A percentile compares a stretch with the other conserved stretches of the same genome.
These are phyloP conservation scores for Sarcophilus harrisii DNA, from an alignment of 2,797 vertebrate species.

Conservation along the genomic window DNA sequence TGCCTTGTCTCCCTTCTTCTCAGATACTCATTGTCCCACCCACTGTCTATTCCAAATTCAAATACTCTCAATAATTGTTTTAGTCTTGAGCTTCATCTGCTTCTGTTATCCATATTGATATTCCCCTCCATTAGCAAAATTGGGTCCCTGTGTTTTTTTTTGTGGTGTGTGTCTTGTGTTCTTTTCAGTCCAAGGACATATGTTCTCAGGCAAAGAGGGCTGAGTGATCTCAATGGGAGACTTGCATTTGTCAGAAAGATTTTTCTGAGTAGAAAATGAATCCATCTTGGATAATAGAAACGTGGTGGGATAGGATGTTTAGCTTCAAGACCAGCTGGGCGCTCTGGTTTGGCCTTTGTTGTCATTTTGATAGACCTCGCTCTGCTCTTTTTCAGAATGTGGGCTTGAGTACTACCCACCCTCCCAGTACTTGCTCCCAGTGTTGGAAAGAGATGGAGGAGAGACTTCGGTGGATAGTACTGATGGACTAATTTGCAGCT, in stretches of 20 bases:
- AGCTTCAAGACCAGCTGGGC: neutral
- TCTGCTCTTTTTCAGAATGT: constrained; percentile 86
- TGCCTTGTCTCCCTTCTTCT: neutral
- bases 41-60: neutral
- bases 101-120: neutral
- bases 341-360: neutral
- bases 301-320: neutral
- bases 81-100: neutral
- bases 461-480: constrained; percentile 76
- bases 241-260: neutral
- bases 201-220: neutral
- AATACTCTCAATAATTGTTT: neutral
- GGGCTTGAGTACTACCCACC: constrained; percentile 93
- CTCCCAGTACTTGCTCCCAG: constrained; percentile 91
- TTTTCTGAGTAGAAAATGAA: neutral
- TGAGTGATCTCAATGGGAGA: neutral
- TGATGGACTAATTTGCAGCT: constrained; percentile 78
- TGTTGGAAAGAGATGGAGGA: constrained; percentile 87
- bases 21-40: neutral
- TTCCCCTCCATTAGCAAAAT: neutral
- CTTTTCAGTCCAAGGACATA: neutral
- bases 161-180: neutral
- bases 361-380: neutral
- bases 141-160: neutral
- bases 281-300: neutral